Percentiles rank a stretch among this genome's conserved stretches.
Conservation (phyloP, 2,888 invertebrate species). For the Slavum lentiscoides region DNA sequence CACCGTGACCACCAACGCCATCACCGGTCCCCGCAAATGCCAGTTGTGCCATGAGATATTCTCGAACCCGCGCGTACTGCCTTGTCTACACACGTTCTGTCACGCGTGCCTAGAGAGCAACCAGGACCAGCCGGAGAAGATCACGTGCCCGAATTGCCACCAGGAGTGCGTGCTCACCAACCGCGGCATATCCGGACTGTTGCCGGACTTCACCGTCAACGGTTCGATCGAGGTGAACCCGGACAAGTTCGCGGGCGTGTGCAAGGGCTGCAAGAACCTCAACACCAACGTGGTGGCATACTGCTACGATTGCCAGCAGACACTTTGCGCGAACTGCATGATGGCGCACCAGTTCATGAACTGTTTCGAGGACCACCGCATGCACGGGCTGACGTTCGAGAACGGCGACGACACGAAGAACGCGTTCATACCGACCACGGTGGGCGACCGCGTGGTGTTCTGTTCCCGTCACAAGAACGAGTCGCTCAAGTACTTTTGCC, state of each 20-base stretch:
- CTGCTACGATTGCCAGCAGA: slow-evolving; percentile 95
- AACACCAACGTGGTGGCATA: slow-evolving; percentile 93
- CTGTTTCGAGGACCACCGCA: slow-evolving; percentile 95
- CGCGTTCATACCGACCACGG: slow-evolving; percentile 57
- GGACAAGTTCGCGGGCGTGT: slow-evolving; percentile 61
- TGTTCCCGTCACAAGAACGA: slow-evolving; percentile 90
- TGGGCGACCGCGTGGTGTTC: slow-evolving; percentile 63
- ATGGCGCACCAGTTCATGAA: slow-evolving; percentile 99
- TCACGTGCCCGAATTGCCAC: slow-evolving; percentile 74
- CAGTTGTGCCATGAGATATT: slow-evolving; percentile 74
- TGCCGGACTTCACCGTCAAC: slow-evolving; percentile 69
- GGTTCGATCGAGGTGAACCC: slow-evolving; percentile 55
- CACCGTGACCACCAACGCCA: not conserved
- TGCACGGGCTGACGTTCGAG: slow-evolving; percentile 65
- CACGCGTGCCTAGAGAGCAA: slow-evolving; percentile 74
- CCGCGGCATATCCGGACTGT: slow-evolving; percentile 69
- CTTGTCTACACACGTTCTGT: slow-evolving; percentile 85
- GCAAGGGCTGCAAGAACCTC: slow-evolving; percentile 95
- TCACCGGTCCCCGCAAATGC: slow-evolving; percentile 55
- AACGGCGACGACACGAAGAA: slow-evolving; percentile 59
- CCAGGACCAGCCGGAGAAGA: slow-evolving; percentile 70
- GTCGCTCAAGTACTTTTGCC: slow-evolving; percentile 89
- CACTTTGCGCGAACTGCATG: slow-evolving; percentile 94
- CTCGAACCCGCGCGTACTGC: slow-evolving; percentile 74
- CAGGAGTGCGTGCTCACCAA: slow-evolving; percentile 63